Conservation (phyloP, 2,888 invertebrate genomes). For the Spisula solida region DNA sequence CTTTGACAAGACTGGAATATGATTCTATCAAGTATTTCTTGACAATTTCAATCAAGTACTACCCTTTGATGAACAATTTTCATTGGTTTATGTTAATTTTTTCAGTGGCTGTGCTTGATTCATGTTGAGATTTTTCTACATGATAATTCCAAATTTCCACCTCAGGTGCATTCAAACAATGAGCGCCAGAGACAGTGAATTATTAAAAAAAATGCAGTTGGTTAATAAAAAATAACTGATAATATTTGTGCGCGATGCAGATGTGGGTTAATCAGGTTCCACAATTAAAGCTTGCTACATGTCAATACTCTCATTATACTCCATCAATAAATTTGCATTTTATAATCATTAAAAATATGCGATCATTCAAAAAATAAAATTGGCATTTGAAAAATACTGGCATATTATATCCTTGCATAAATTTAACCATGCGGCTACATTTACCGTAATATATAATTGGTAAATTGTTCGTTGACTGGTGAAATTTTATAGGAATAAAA, state of each 20-base stretch:
- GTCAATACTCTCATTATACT: neutral
- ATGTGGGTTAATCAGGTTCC: neutral
- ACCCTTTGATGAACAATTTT: slow-evolving; percentile 9
- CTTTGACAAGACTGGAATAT: slow-evolving; percentile 13
- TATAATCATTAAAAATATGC: neutral
- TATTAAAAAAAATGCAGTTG: neutral
- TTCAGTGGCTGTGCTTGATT: neutral
- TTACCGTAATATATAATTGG: too few species aligned
- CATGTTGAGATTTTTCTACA: neutral
- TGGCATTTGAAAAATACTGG: neutral
- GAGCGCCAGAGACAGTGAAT: neutral
- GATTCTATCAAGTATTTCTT: neutral
- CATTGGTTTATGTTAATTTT: neutral
- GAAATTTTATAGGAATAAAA: too few species aligned
- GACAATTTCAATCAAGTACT: slow-evolving; percentile 11
- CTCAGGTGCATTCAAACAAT: neutral
- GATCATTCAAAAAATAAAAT: neutral
- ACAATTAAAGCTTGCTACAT: neutral
- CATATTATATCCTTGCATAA: neutral
- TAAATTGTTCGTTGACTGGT: neutral
- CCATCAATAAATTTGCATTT: neutral
- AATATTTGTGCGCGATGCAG: neutral
- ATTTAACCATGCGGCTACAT: neutral
- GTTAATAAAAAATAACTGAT: neutral
- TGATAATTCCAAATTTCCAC: neutral